These are phyloP conservation scores for Brachyptera risi DNA, from an alignment of 2,888 invertebrate genomes.

Conservation along the genomic window DNA sequence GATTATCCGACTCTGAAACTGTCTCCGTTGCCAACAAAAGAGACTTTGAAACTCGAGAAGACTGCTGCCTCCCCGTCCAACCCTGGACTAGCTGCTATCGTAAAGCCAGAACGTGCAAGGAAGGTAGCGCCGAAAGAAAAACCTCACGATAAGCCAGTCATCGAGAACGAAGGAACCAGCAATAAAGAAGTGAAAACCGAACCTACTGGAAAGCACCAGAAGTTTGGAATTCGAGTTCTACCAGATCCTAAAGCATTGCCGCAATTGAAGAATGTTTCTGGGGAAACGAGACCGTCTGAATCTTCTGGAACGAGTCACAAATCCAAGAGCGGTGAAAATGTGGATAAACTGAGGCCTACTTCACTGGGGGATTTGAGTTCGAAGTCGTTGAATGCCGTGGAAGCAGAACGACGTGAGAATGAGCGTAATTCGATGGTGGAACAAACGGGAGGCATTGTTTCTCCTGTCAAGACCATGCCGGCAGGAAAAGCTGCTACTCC, in stretches of 20 bases:
- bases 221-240: constrained; percentile 43
- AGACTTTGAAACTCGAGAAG: constrained; percentile 36
- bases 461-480: constrained; percentile 7
- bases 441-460: constrained; percentile 20
- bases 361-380: not conserved
- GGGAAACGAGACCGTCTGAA: not conserved
- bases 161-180: constrained; percentile 46
- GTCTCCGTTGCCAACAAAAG: constrained; percentile 37
- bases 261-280: not conserved
- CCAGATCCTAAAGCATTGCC: constrained; percentile 33
- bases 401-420: constrained; percentile 36
- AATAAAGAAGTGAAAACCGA: constrained; percentile 53
- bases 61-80: constrained; percentile 27
- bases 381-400: constrained; percentile 19
- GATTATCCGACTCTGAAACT: constrained; percentile 45
- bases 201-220: constrained; percentile 54
- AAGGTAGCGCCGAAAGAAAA: constrained; percentile 15
- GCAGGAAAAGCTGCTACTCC: constrained; percentile 19
- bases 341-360: not conserved
- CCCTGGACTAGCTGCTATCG: constrained; percentile 25
- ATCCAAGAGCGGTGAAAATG: not conserved
- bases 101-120: constrained; percentile 28
- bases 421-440: constrained; percentile 36
- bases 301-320: not conserved
- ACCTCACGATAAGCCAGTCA: constrained; percentile 24